Conservation (phyloP, 1,140 invertebrate species). For the Papilio polyxenes region DNA sequence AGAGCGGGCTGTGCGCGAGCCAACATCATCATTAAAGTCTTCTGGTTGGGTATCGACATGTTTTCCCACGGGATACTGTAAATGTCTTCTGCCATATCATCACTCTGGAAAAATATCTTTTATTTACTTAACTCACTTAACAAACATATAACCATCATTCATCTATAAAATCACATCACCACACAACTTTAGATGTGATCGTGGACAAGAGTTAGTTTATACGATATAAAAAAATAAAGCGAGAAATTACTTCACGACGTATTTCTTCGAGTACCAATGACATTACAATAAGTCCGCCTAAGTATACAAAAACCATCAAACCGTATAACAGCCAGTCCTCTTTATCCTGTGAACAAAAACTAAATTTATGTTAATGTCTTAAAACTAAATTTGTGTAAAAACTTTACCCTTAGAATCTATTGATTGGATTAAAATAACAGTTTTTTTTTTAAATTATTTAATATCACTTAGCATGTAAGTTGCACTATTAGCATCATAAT, state of each 20-base stretch:
- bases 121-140: too few species aligned
- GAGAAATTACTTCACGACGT: slow-evolving; percentile 40
- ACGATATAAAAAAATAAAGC: neutral
- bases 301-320: slow-evolving; percentile 43
- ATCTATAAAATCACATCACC: too few species aligned
- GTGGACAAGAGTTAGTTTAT: too few species aligned
- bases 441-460: too few species aligned
- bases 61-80: slow-evolving; percentile 48
- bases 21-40: slow-evolving; percentile 41
- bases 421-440: too few species aligned
- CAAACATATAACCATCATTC: too few species aligned
- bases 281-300: slow-evolving; percentile 45
- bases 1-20: slow-evolving; percentile 39
- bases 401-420: too few species aligned
- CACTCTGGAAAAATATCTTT: slow-evolving; percentile 21
- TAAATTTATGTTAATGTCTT: neutral
- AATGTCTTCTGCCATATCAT: slow-evolving; percentile 37
- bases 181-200: too few species aligned
- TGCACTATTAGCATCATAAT: neutral
- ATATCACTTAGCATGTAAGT: too few species aligned
- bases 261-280: slow-evolving; percentile 47
- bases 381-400: too few species aligned
- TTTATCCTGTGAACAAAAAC: slow-evolving; percentile 43
- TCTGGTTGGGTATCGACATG: slow-evolving; percentile 46
- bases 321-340: slow-evolving; percentile 39